Evolutionary conservation across 2,888 invertebrate species (phyloP).

Genomic region (Icerya purchasi): DNA sequence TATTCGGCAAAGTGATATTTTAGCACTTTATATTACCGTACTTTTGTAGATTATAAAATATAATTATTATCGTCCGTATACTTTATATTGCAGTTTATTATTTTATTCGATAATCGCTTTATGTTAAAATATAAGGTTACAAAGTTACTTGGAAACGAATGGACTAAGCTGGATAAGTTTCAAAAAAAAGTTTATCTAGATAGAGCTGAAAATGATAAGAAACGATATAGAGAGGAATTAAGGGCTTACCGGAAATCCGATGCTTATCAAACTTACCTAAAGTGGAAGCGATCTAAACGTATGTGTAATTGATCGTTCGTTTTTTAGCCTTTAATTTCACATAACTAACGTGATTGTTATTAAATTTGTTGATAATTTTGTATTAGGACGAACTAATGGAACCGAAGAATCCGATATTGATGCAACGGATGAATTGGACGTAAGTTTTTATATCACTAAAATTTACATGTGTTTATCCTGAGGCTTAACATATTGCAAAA

Average conservation of each 20-base stretch:
- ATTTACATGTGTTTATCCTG: too few species aligned
- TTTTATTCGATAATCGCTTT: too few species aligned
- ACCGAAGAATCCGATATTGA: slow-evolving; percentile 29
- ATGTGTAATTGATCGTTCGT: slow-evolving; percentile 10
- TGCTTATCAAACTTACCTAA: slow-evolving; percentile 31
- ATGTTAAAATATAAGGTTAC: slow-evolving; percentile 27
- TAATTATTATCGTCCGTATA: too few species aligned
- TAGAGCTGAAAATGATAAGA: slow-evolving; percentile 34
- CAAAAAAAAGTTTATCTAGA: slow-evolving; percentile 34
- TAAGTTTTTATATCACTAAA: too few species aligned
- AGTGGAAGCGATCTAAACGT: slow-evolving; percentile 29
- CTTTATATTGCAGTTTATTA: too few species aligned
- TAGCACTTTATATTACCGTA: background rate
- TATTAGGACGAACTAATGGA: slow-evolving; percentile 19
- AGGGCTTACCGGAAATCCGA: slow-evolving; percentile 33
- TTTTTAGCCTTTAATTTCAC: background rate
- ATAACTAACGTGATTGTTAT: background rate
- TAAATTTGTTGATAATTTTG: background rate
- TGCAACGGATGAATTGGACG: slow-evolving; percentile 25
- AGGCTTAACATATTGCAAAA: too few species aligned
- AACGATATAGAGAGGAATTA: slow-evolving; percentile 33
- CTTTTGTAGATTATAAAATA: too few species aligned
- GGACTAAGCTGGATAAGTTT: slow-evolving; percentile 31
- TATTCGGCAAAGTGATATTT: background rate
- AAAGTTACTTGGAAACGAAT: slow-evolving; percentile 33